Evolutionary conservation across 1,140 invertebrate species (phyloP), one percentile per base, ranked within the genome.

Genomic region (Chironomus tepperi): DNA sequence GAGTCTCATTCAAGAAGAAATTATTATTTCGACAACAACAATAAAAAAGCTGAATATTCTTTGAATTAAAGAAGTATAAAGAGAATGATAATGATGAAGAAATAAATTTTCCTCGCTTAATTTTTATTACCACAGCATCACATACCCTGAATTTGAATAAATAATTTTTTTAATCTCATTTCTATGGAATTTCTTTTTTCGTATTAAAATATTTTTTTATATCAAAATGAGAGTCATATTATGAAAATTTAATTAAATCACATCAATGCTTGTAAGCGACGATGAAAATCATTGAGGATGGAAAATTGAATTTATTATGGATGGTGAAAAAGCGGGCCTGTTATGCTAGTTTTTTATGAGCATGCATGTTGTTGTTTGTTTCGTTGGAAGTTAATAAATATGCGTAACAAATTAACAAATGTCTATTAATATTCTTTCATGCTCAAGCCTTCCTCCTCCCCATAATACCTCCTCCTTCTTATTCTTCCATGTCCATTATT

Each of bases 351-450:
- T 34, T 34, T 34, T 34, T 34, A 34, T 34, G 24, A 34, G 24
- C 24, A 34, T 34, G 24, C 24, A 34, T 34, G 24, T 34, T 34
- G 24, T 34, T 34, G 24, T 57, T 57, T 15, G 43, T 57, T 57
- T 57, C 12, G n/a, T 70, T 57, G n/a, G n/a, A 18, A 70, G 64
- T 16, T 70, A 70, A 21, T 70, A 70, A 70, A 70, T 70, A 70
- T 70, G 65, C 65, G 65, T 70, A 19, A 70, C 65, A 70, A 70
- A 70, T 70, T 70, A 70, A 70, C 65, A 70, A 70, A 70, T 70
- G 19, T 70, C 18, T 70, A 21, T 18, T 57, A 57, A 57, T 57
- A 57, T 70, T 70, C 18, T 57, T 57, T 57, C 47, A 57, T 57
- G 12, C 15, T 57, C 47, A 57, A 15, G 47, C 47, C 47, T 57